Evolutionary conservation across 30 jellyfish, hydroid and myxozoan species (phyloP).

Genomic region (Chrysaora quinquecirrha): DNA sequence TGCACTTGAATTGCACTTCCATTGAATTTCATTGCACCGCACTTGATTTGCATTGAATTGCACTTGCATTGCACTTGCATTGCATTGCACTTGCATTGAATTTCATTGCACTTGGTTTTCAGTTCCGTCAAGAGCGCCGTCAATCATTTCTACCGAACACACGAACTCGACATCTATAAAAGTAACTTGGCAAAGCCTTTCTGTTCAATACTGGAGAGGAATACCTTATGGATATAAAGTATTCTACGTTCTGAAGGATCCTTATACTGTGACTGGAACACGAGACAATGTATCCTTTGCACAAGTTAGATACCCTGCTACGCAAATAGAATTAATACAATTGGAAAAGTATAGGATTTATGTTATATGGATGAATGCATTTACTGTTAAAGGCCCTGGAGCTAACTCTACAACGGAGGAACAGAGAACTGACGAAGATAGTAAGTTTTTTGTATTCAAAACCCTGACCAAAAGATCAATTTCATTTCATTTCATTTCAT

Average conservation of each 20-base stretch:
- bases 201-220: slow-evolving; percentile 18
- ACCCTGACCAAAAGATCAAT: too few species aligned
- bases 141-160: slow-evolving; percentile 22
- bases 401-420: slow-evolving; percentile 16
- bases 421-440: slow-evolving; percentile 50
- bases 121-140: slow-evolving; percentile 53
- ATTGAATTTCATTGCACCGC: too few species aligned
- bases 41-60: too few species aligned
- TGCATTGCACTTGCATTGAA: too few species aligned
- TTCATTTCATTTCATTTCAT: too few species aligned
- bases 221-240: slow-evolving; percentile 29
- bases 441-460: too few species aligned
- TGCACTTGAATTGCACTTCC: too few species aligned
- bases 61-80: too few species aligned
- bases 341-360: slow-evolving; percentile 35
- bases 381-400: slow-evolving; percentile 41
- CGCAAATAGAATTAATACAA: slow-evolving; percentile 10
- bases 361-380: slow-evolving; percentile 56
- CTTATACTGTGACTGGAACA: slow-evolving; percentile 3
- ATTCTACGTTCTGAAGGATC: slow-evolving; percentile 15
- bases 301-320: background rate
- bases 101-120: too few species aligned
- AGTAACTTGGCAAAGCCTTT: slow-evolving; percentile 34
- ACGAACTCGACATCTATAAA: slow-evolving; percentile 45
- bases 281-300: slow-evolving; percentile 4